Percentiles rank a stretch among this genome's conserved stretches.
These are phyloP conservation scores for Paracyclopina nana DNA, from an alignment of 1,140 invertebrate species.

Conservation along the genomic window DNA sequence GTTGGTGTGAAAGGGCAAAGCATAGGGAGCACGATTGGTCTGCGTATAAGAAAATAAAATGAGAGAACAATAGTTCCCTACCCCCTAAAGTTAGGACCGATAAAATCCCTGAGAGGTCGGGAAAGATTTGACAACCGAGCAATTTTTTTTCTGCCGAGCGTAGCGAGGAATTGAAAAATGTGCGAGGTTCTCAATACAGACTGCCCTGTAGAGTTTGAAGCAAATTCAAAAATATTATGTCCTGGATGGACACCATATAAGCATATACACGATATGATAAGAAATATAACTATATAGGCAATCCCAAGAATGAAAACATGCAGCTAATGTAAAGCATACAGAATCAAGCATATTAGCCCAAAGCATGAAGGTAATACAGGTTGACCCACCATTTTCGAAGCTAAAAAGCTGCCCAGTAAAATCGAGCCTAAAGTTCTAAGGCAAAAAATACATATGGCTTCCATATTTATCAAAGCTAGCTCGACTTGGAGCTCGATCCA, in stretches of 20 bases:
- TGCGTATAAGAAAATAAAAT: slow-evolving; percentile 6
- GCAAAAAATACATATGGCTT: no score
- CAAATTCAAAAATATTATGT: background rate
- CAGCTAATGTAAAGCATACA: no score
- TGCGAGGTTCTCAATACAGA: background rate
- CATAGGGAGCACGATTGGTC: slow-evolving; percentile 50
- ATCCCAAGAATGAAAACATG: no score
- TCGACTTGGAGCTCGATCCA: no score
- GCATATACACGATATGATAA: no score
- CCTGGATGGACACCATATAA: no score
- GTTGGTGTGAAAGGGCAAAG: slow-evolving; percentile 84
- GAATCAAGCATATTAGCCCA: no score
- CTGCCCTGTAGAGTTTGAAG: background rate
- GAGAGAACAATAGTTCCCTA: background rate
- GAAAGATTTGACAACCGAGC: background rate
- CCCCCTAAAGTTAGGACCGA: background rate
- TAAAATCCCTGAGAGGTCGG: background rate
- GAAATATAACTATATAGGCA: no score
- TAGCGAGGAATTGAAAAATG: background rate
- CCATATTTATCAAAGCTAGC: no score
- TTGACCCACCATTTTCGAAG: background rate
- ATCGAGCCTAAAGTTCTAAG: background rate
- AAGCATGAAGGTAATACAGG: no score
- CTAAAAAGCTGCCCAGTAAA: background rate
- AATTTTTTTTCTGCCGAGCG: background rate